Evolutionary conservation across 2,113 vertebrate genomes (phyloP).

Genomic region (Callospermophilus lateralis): DNA sequence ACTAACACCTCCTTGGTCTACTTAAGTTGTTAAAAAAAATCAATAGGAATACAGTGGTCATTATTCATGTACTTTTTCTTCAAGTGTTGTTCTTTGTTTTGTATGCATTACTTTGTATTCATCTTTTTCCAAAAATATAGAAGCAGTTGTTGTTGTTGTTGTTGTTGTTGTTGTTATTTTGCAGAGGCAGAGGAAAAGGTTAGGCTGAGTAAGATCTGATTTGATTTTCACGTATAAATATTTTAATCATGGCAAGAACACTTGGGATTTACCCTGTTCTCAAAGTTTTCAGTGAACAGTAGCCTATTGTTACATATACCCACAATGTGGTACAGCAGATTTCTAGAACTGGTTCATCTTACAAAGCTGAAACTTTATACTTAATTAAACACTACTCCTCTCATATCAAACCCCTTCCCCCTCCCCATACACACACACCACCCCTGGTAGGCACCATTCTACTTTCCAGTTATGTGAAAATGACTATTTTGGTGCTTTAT

Average conservation of each 20-base stretch:
- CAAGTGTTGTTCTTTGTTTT: background rate
- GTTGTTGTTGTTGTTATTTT: background rate
- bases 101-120: background rate
- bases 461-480: background rate
- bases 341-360: background rate
- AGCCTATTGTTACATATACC: background rate
- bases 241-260: background rate
- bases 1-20: background rate
- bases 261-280: no score
- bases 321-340: background rate
- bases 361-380: background rate
- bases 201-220: background rate
- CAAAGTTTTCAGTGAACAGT: background rate
- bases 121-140: background rate
- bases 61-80: background rate
- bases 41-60: background rate
- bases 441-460: background rate
- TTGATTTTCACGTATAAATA: background rate
- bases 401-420: no score
- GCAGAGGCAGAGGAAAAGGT: background rate
- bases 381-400: background rate
- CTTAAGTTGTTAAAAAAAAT: background rate
- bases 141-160: background rate
- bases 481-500: background rate
- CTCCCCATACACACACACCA: no score